Base-by-base conservation (phyloP, 2,113 vertebrate species). In the Cnemophilus loriae region DNA sequence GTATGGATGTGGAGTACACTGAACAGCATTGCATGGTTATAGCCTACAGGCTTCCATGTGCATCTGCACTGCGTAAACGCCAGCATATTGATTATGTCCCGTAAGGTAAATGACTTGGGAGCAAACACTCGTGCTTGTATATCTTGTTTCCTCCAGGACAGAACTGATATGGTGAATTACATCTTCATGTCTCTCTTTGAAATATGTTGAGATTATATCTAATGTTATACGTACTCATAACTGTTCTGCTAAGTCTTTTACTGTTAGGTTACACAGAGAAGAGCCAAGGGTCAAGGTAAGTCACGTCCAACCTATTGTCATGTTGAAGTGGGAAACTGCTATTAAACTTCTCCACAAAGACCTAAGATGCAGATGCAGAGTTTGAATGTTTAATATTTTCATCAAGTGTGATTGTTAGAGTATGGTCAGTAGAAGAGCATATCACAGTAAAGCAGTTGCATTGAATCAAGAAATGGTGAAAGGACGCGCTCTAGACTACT, bases 91-190 rank as follows among this genome's bases (percentile, higher is more conserved):
- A 28, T 59, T 9, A 28, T 71, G 35, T 20, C 17, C 13, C 28
- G 2, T 32, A 78, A 57, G 33, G 3, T 6, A 1, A 53, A 7
- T 42, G 13, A 63, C 59, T 67, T 50, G 61, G 47, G 65, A 87
- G 35, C 3, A 89, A 64, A 60, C 2, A 28, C 63, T 55, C 12
- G 6, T 14, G 5, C 16, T 59, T 32, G 2, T 21, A 42, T 28
- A 46, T 39, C 26, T 33, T 68, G 6, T 35, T 14, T 85, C 6
- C 13, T 90, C 18, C 53, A 59, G 55, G 27, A 74, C 16, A 69
- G 20, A 84, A 56, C 0, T 41, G 10, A 46, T 11, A 11, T 14
- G 14, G 47, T 71, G 41, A 55, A 67, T 50, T 0, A 0, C 28
- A 63, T 35, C 53, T 87, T 87, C 68, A 7, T 60, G 12, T 47